Percentiles rank a stretch among this genome's conserved stretches.
Conservation (phyloP, 2,113 vertebrate species). For the Zosterops japonicus region DNA sequence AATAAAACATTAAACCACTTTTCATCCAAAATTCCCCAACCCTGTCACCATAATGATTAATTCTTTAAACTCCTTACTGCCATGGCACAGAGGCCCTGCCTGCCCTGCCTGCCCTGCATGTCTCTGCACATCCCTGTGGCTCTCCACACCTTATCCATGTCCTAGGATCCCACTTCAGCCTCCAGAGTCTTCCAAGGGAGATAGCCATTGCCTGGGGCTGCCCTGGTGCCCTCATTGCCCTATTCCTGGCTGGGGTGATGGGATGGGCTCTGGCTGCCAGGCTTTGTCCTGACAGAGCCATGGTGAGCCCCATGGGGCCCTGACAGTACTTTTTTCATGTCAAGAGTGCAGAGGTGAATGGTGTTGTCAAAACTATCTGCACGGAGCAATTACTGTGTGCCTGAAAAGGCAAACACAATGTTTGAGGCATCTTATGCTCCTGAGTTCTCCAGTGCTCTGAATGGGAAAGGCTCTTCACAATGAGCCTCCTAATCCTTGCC, state of each 20-base stretch:
- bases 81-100: too few species aligned
- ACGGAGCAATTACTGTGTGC: neutral
- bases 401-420: neutral
- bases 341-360: neutral
- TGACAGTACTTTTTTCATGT: neutral
- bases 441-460: neutral
- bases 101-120: neutral
- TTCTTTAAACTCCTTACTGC: neutral
- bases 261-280: neutral
- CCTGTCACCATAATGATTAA: neutral
- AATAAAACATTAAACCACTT: neutral
- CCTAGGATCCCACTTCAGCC: neutral
- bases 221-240: too few species aligned
- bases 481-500: neutral
- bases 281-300: rapidly evolving
- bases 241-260: neutral
- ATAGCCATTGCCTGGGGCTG: neutral
- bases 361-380: neutral
- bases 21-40: neutral
- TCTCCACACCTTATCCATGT: rapidly evolving
- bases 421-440: neutral
- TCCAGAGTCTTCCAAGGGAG: neutral
- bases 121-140: neutral
- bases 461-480: neutral
- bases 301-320: neutral